phyloP scores from a whole-genome alignment of 2,797 vertebrate species.

The Enoplosus armatus region DNA sequence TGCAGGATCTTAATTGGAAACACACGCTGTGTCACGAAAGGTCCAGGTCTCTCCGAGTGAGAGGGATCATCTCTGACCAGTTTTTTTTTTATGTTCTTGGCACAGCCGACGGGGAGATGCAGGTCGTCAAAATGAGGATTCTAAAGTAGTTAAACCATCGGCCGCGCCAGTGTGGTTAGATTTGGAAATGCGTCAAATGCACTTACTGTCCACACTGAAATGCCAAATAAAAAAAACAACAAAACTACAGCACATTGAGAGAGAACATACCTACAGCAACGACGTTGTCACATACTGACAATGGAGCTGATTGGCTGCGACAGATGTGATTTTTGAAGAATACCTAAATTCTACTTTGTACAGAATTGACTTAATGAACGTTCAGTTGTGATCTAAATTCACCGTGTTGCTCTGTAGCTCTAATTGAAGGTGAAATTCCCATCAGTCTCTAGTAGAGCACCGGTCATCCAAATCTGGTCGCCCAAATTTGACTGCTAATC shows the following conservation, averaged over 20 bases:
- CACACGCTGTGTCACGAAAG: slow-evolving; percentile 54
- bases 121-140: background rate
- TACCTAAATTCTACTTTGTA: background rate
- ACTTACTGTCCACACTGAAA: background rate
- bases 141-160: background rate
- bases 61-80: slow-evolving; percentile 10
- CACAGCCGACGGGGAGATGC: background rate
- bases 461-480: too few relatives aligned
- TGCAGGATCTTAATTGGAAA: slow-evolving; percentile 65
- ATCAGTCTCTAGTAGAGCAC: too few relatives aligned
- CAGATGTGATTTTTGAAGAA: background rate
- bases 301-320: background rate
- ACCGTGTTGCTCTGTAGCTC: background rate
- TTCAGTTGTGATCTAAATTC: background rate
- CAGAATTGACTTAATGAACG: background rate
- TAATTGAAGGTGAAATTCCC: background rate
- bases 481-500: too few relatives aligned
- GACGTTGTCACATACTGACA: background rate
- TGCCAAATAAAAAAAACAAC: background rate
- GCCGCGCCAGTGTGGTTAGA: background rate
- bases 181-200: background rate
- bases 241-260: background rate
- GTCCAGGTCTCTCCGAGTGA: slow-evolving; percentile 14
- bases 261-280: background rate
- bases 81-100: slow-evolving; percentile 6